phyloP scores from a whole-genome alignment of 2,797 vertebrate species.

The Tangara arthus region DNA sequence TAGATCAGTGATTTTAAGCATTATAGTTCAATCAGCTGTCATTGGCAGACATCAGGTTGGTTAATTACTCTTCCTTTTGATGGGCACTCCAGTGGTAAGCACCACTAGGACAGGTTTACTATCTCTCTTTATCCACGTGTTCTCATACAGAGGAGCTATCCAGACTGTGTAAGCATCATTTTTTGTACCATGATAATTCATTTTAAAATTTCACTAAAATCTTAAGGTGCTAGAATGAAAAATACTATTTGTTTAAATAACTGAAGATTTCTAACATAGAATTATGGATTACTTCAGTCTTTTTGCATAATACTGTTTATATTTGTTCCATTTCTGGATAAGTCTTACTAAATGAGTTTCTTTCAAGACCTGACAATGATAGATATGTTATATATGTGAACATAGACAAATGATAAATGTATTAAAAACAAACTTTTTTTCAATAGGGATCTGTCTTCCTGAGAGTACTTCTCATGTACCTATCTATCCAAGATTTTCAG shows the following conservation, averaged over 20 bases:
- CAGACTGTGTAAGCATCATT: not conserved
- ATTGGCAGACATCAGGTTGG: not conserved
- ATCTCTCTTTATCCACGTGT: not conserved
- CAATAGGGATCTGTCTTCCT: not conserved
- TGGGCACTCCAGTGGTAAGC: not conserved
- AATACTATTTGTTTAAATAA: not conserved
- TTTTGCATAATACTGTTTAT: not conserved
- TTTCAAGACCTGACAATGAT: not conserved
- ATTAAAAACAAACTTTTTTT: not conserved
- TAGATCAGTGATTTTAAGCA: not conserved
- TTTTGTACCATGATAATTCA: not conserved
- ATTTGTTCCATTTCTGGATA: not conserved
- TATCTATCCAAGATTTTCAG: not conserved
- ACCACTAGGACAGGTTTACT: not conserved
- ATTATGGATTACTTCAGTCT: not conserved
- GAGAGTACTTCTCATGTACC: not conserved
- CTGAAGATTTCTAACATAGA: not conserved
- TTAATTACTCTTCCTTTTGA: not conserved
- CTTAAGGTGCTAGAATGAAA: not conserved
- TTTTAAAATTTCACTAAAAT: not conserved
- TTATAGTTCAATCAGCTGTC: not conserved
- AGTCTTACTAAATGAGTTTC: not conserved
- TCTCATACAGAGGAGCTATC: not conserved
- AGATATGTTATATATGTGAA: not conserved
- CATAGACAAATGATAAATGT: not conserved